These are phyloP conservation scores for Daphoenositta chrysoptera DNA, from an alignment of 2,113 vertebrate genomes.

Conservation along the genomic window DNA sequence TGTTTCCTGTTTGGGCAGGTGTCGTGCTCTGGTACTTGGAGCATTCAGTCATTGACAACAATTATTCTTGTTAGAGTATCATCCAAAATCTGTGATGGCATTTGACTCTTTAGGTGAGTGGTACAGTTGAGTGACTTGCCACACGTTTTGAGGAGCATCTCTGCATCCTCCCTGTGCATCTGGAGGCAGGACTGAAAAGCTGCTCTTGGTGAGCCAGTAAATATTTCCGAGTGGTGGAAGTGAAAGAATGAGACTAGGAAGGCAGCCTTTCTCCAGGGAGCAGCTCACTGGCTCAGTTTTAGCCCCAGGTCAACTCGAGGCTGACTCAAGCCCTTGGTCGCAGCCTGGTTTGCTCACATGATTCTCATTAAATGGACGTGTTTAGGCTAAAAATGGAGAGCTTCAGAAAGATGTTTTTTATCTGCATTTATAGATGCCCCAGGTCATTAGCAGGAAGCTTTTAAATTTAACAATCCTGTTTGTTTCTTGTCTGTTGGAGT, in stretches of 20 bases:
- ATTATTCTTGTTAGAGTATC: background rate
- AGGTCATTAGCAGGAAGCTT: conserved; percentile 28
- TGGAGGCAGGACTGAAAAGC: background rate
- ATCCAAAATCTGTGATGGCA: background rate
- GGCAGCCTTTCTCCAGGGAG: background rate
- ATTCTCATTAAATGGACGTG: background rate
- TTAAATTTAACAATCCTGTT: conserved; percentile 8
- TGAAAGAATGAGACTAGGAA: background rate
- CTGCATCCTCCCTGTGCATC: background rate
- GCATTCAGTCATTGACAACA: background rate
- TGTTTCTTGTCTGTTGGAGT: background rate
- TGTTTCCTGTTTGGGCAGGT: background rate
- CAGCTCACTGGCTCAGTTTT: background rate
- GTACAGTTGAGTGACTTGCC: background rate
- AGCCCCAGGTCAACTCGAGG: background rate
- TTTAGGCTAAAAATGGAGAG: background rate
- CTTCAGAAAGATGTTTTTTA: background rate
- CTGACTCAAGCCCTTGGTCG: background rate
- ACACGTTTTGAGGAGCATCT: background rate
- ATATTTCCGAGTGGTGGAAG: background rate
- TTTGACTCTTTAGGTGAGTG: background rate
- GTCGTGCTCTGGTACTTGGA: background rate
- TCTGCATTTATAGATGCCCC: background rate
- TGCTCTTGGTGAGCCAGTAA: background rate
- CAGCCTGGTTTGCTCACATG: background rate